These are phyloP conservation scores for Oreocharis arfaki DNA, from an alignment of 2,113 vertebrate genomes.

Conservation along the genomic window DNA sequence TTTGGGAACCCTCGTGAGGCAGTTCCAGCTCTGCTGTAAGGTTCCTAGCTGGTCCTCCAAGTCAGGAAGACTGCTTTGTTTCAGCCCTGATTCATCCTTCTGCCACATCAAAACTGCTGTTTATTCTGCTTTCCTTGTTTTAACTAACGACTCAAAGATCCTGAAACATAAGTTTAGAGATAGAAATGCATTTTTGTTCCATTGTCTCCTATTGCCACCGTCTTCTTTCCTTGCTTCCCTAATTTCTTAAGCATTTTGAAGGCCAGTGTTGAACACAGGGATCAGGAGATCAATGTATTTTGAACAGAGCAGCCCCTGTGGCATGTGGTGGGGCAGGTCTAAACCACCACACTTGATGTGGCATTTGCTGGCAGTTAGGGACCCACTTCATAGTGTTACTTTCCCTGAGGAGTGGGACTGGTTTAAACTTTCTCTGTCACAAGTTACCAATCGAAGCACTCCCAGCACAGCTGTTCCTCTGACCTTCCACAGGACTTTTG, in stretches of 20 bases:
- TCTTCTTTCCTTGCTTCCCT: not conserved
- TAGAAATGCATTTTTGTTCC: slow-evolving; percentile 7
- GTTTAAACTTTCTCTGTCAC: not conserved
- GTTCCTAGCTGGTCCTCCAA: not conserved
- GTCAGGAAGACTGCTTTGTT: not conserved
- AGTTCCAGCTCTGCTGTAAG: not conserved
- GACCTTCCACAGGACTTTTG: not conserved
- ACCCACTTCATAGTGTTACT: not conserved
- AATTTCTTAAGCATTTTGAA: not conserved
- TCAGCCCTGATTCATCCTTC: not conserved
- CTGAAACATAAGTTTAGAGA: slow-evolving; percentile 27
- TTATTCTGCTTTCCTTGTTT: slow-evolving; percentile 40
- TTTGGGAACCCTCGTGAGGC: not conserved
- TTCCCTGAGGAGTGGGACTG: not conserved
- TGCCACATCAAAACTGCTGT: not conserved
- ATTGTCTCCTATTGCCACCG: not conserved
- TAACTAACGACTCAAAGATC: slow-evolving; percentile 51
- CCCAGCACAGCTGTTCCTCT: not conserved
- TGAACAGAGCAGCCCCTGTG: not conserved
- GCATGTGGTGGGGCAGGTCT: not conserved
- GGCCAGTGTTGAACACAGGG: not conserved
- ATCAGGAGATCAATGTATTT: not conserved
- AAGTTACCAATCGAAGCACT: not conserved
- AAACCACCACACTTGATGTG: not conserved
- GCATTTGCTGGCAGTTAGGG: not conserved